These are phyloP conservation scores for Aplidium turbinatum DNA, from an alignment of 23 tunicate genomes.

Conservation along the genomic window DNA sequence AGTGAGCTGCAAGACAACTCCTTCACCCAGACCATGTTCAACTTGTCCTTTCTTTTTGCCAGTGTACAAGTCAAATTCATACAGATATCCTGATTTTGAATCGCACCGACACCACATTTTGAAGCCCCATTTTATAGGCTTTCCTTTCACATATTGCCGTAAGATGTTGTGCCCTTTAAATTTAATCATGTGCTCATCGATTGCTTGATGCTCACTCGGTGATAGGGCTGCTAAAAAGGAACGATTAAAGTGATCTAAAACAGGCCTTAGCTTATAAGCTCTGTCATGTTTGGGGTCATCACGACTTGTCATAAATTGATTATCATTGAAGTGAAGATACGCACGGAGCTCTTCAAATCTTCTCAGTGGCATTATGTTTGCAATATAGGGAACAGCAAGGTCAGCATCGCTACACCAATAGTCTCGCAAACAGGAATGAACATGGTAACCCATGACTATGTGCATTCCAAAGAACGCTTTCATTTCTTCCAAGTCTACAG, in stretches of 20 bases:
- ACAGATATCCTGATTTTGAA: slow-evolving; percentile 1
- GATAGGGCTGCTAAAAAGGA: not conserved
- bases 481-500: not conserved
- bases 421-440: not conserved
- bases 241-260: slow-evolving; percentile 5
- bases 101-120: slow-evolving; percentile 20
- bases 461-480: slow-evolving; percentile 19
- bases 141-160: slow-evolving; percentile 17
- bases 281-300: slow-evolving; percentile 15
- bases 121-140: slow-evolving; percentile 18
- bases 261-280: not conserved
- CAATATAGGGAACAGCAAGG: not conserved
- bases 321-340: slow-evolving; percentile 5
- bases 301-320: not conserved
- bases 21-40: slow-evolving; percentile 17
- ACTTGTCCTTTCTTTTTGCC: not conserved
- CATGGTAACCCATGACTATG: slow-evolving; percentile 16
- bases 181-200: slow-evolving; percentile 15
- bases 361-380: slow-evolving; percentile 13
- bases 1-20: slow-evolving; percentile 5
- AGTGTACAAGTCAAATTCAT: slow-evolving; percentile 11
- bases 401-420: slow-evolving; percentile 18
- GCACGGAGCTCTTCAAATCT: not conserved
- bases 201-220: not conserved
- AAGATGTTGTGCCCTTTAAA: slow-evolving; percentile 15